Percentiles rank a stretch among this genome's conserved stretches.
phyloP scores from a whole-genome alignment of 2,888 invertebrate species.

The Gymnocheta viridis region DNA sequence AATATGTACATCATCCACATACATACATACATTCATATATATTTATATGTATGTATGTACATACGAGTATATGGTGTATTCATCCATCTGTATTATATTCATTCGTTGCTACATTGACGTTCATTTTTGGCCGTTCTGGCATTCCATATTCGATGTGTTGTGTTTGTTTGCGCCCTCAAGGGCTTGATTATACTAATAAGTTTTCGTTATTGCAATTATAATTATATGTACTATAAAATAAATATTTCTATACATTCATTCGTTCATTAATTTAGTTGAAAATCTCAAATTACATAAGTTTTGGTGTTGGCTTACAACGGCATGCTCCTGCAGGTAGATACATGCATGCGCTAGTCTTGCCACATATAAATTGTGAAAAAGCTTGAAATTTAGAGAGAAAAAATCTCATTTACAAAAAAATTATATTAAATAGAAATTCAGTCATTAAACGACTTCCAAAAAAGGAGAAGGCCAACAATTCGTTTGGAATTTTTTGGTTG shows the following conservation, averaged over 20 bases:
- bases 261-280: conserved; percentile 20
- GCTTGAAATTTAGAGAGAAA: too few relatives aligned
- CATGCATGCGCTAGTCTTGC: too few relatives aligned
- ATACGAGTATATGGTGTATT: neutral
- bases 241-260: conserved; percentile 9
- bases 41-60: neutral
- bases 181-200: conserved; percentile 61
- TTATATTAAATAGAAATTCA: too few relatives aligned
- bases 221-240: conserved; percentile 36
- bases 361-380: too few relatives aligned
- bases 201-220: conserved; percentile 60
- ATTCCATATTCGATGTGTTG: conserved; percentile 8
- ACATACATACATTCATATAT: neutral
- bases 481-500: too few relatives aligned
- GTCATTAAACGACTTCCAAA: too few relatives aligned
- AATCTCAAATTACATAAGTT: neutral
- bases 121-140: conserved; percentile 20
- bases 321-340: too few relatives aligned
- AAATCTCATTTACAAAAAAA: too few relatives aligned
- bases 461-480: too few relatives aligned
- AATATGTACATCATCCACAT: neutral
- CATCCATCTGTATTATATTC: neutral
- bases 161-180: conserved; percentile 42
- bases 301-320: neutral
- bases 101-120: neutral